A percentile compares a stretch with the other conserved stretches of the same genome.
These are phyloP conservation scores for Oncopodura yosiiana DNA, from an alignment of 1,140 invertebrate genomes.

Conservation along the genomic window DNA sequence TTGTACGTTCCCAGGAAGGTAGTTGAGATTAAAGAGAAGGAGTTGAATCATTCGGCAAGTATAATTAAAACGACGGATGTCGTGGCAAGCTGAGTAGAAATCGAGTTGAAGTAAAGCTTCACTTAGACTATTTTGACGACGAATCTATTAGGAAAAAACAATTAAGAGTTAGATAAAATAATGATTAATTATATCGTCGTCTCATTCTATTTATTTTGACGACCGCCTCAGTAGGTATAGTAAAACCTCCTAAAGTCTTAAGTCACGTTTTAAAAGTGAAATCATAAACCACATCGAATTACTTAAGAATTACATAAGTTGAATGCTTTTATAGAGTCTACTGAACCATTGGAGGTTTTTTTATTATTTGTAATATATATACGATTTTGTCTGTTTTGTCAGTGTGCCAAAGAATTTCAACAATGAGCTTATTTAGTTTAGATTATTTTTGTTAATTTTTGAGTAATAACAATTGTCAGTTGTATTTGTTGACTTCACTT, in stretches of 20 bases:
- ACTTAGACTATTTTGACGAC: conserved; percentile 85
- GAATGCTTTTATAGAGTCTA: too few relatives aligned
- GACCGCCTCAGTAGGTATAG: neutral
- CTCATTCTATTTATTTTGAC: neutral
- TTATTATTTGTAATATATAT: too few relatives aligned
- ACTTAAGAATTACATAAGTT: too few relatives aligned
- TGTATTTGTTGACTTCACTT: too few relatives aligned
- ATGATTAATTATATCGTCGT: conserved; percentile 17
- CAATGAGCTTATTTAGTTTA: too few relatives aligned
- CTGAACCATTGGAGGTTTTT: too few relatives aligned
- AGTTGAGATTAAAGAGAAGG: conserved; percentile 70
- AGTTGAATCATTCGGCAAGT: conserved; percentile 85
- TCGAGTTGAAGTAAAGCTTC: conserved; percentile 90
- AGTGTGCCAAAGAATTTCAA: too few relatives aligned
- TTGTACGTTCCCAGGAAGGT: conserved; percentile 84
- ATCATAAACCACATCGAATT: neutral
- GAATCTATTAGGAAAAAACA: conserved; percentile 56
- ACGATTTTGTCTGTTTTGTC: too few relatives aligned
- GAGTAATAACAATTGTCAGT: too few relatives aligned
- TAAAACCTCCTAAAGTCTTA: neutral
- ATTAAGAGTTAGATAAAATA: conserved; percentile 12
- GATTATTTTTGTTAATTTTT: too few relatives aligned
- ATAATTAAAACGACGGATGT: conserved; percentile 90
- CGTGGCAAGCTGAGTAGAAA: conserved; percentile 84
- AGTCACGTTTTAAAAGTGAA: conserved; percentile 1